These are phyloP conservation scores for Lagenorhynchus albirostris DNA, from an alignment of 2,113 vertebrate species.

Conservation along the genomic window DNA sequence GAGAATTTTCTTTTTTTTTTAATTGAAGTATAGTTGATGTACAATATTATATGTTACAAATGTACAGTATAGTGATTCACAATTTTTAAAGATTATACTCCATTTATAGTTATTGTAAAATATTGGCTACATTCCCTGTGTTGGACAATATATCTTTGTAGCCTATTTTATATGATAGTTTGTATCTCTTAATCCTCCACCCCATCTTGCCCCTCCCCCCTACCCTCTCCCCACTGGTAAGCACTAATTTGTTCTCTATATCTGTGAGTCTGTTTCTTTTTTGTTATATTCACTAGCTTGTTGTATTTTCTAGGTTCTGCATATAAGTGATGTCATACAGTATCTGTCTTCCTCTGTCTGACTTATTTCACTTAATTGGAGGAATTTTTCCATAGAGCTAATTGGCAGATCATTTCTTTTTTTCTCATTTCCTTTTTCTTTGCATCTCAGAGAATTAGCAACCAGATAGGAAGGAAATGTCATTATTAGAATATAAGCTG, in stretches of 20 bases:
- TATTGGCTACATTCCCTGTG: neutral
- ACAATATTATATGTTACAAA: neutral
- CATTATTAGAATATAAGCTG: slow-evolving; percentile 27
- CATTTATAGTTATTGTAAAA: neutral
- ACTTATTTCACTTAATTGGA: neutral
- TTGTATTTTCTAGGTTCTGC: neutral
- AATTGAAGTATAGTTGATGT: neutral
- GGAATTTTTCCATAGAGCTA: slow-evolving; percentile 7
- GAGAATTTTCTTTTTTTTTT: neutral
- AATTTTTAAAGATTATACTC: neutral
- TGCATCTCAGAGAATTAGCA: slow-evolving; percentile 16
- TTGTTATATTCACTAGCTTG: neutral
- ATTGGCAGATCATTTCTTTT: slow-evolving; percentile 7
- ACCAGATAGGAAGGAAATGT: slow-evolving; percentile 48
- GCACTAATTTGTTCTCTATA: neutral
- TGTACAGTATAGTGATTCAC: neutral
- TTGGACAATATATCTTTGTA: neutral
- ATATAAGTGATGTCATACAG: neutral
- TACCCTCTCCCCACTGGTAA: neutral
- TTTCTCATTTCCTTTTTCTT: slow-evolving; percentile 41
- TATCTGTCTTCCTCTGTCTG: neutral
- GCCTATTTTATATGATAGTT: neutral
- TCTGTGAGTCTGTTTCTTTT: neutral
- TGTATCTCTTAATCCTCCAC: neutral
- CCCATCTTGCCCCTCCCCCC: neutral